Evolutionary conservation across 2,888 invertebrate genomes (phyloP).

Genomic region (Callyntrura sp.): DNA sequence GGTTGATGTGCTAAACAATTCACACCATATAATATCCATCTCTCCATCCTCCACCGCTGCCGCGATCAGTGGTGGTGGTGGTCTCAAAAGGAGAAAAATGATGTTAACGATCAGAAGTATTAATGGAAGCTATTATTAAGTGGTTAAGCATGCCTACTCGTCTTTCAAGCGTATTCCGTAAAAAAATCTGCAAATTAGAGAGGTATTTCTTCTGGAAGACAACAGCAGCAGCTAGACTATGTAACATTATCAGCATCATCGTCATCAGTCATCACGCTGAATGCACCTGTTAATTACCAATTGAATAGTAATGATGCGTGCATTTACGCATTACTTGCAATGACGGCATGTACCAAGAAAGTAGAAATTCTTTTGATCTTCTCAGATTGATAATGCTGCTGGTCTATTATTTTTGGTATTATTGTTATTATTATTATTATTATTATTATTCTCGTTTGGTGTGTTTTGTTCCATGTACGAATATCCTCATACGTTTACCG

Average conservation of each 20-base stretch:
- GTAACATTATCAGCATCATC: background rate
- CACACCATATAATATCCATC: no score
- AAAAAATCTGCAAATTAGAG: no score
- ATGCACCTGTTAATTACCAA: conserved; percentile 29
- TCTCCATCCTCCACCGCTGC: no score
- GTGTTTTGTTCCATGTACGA: background rate
- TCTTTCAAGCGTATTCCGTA: no score
- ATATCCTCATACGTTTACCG: conserved; percentile 25
- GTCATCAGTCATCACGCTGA: conserved; percentile 18
- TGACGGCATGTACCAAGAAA: background rate
- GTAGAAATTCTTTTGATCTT: background rate
- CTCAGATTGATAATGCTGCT: background rate
- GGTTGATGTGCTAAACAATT: no score
- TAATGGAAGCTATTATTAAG: no score
- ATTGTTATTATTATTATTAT: background rate
- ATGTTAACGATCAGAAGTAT: no score
- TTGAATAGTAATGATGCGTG: conserved; percentile 41
- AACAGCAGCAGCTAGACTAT: no score
- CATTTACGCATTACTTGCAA: background rate
- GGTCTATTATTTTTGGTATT: background rate
- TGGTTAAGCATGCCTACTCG: no score
- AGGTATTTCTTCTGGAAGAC: no score
- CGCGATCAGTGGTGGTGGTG: no score
- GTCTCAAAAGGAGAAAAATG: no score
- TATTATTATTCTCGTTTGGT: background rate